phyloP scores from a whole-genome alignment of 2,888 invertebrate genomes.

The Branchipolynoe longqiensis region DNA sequence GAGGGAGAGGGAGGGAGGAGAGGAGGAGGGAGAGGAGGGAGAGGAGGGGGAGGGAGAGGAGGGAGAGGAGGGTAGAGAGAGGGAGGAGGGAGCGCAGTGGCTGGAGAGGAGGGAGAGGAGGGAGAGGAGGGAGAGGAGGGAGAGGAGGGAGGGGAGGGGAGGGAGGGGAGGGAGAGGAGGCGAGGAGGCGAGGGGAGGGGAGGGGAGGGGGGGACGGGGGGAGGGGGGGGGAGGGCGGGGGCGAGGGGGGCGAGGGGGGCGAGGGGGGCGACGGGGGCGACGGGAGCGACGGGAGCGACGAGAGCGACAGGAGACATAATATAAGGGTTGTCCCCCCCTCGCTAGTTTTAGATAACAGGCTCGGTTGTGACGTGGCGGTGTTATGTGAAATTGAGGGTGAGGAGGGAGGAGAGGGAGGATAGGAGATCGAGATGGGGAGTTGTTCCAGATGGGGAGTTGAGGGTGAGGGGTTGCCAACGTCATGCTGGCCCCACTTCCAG shows the following conservation, averaged over 20 bases:
- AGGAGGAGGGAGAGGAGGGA: not conserved
- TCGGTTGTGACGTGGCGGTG: too few species aligned
- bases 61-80: not conserved
- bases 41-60: not conserved
- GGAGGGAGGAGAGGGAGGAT: too few species aligned
- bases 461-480: too few species aligned
- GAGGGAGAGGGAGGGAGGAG: not conserved
- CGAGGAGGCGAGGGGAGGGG: not conserved
- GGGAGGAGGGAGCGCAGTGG: not conserved
- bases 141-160: not conserved
- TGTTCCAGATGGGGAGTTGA: too few species aligned
- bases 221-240: slow-evolving; percentile 28
- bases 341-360: too few species aligned
- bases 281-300: not conserved
- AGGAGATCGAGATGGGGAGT: too few species aligned
- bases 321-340: too few species aligned
- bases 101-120: not conserved
- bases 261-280: not conserved
- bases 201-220: not conserved
- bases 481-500: too few species aligned
- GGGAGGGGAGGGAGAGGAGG: not conserved
- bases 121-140: not conserved
- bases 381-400: too few species aligned
- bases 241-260: not conserved
- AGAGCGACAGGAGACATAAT: too few species aligned